Evolutionary conservation across 2,113 vertebrate species (phyloP).

Genomic region (Eulemur rufifrons): DNA sequence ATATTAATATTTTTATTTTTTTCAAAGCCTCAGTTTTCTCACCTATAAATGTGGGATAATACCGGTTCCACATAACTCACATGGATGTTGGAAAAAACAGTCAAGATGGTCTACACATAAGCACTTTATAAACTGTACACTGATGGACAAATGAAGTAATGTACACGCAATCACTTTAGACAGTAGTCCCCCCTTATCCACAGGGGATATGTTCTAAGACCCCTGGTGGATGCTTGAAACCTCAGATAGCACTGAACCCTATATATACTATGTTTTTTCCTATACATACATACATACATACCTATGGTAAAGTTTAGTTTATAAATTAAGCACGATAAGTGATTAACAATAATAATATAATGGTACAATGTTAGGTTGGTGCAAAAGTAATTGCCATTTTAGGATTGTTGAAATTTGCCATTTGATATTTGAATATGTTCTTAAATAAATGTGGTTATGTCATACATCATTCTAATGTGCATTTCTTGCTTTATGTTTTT

Average conservation of each 20-base stretch:
- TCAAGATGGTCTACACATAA: not conserved
- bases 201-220: not conserved
- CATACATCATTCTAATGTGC: too few relatives aligned
- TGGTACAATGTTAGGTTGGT: not conserved
- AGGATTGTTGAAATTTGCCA: too few relatives aligned
- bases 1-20: not conserved
- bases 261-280: not conserved
- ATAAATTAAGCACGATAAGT: not conserved
- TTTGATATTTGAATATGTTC: too few relatives aligned
- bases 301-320: not conserved
- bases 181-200: not conserved
- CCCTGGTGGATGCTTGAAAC: not conserved
- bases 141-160: conserved; percentile 46
- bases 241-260: not conserved
- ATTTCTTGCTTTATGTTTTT: too few relatives aligned
- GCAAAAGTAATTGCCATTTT: too few relatives aligned
- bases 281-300: not conserved
- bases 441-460: too few relatives aligned
- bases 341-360: not conserved
- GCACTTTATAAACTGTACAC: conserved; percentile 46
- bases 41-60: not conserved
- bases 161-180: not conserved
- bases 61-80: not conserved
- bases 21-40: not conserved
- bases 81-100: not conserved